Conservation (phyloP, 1,140 invertebrate species). For the Aporrectodea caliginosa region DNA sequence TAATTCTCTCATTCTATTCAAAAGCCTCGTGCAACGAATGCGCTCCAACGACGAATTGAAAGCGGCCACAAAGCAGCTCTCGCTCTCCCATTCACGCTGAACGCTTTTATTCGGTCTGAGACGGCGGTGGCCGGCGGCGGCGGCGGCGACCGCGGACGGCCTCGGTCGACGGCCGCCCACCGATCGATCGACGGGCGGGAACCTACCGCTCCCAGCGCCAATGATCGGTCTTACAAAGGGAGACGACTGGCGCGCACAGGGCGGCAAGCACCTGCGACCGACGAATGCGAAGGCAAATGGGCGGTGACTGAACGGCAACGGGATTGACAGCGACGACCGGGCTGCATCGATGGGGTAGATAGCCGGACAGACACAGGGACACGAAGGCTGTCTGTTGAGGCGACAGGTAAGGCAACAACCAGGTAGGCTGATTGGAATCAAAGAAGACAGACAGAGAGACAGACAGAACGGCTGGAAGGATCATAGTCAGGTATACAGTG, state of each 20-base stretch:
- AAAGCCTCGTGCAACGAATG: not conserved
- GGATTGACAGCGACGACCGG: not conserved
- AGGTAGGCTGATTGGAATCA: too few relatives aligned
- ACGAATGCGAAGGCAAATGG: not conserved
- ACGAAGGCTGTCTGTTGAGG: too few relatives aligned
- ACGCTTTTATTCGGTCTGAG: not conserved
- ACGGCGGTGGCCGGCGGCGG: not conserved
- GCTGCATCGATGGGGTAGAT: not conserved
- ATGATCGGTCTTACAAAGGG: too few relatives aligned
- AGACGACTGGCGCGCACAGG: not conserved
- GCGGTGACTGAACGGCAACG: not conserved
- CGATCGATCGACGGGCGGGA: not conserved
- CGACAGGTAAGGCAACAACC: too few relatives aligned
- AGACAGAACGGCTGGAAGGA: too few relatives aligned
- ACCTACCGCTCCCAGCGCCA: not conserved
- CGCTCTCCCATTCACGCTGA: not conserved
- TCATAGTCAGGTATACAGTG: too few relatives aligned
- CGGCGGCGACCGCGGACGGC: not conserved
- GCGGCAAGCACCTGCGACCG: not conserved
- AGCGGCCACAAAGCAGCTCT: not conserved
- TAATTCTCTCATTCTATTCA: not conserved
- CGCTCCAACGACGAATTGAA: not conserved
- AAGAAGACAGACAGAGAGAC: too few relatives aligned
- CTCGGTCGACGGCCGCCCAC: too few relatives aligned
- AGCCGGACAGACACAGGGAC: not conserved